These are phyloP conservation scores for Matsumurasca onukii DNA, from an alignment of 1,140 invertebrate species.

Conservation along the genomic window DNA sequence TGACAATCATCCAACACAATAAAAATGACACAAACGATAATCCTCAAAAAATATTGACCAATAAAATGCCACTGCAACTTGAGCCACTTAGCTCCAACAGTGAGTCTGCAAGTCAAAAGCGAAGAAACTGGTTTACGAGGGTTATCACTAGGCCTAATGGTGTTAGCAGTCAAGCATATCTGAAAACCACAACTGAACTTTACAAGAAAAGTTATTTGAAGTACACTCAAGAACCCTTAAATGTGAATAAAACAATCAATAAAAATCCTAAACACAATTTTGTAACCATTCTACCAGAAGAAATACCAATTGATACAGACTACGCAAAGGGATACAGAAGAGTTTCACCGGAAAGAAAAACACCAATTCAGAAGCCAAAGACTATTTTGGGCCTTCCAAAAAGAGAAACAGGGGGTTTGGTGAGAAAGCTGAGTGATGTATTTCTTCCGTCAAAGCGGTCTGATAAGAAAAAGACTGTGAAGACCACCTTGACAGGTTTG, in stretches of 20 bases:
- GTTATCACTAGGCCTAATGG: background rate
- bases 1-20: slow-evolving; percentile 14
- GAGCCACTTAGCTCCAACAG: background rate
- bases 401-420: background rate
- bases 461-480: background rate
- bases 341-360: background rate
- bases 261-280: background rate
- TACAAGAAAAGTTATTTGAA: background rate
- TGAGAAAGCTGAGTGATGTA: slow-evolving; percentile 1
- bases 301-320: background rate
- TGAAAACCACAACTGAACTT: background rate
- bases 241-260: background rate
- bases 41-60: background rate
- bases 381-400: too few species aligned
- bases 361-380: too few species aligned
- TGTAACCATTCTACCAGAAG: background rate
- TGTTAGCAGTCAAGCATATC: background rate
- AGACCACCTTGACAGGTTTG: background rate
- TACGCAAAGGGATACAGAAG: background rate
- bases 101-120: background rate
- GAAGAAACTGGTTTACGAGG: background rate
- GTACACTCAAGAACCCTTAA: background rate
- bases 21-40: background rate
- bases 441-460: background rate
- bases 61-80: background rate